Evolutionary conservation across 2,888 invertebrate genomes (phyloP).

Genomic region (Spodoptera littoralis): DNA sequence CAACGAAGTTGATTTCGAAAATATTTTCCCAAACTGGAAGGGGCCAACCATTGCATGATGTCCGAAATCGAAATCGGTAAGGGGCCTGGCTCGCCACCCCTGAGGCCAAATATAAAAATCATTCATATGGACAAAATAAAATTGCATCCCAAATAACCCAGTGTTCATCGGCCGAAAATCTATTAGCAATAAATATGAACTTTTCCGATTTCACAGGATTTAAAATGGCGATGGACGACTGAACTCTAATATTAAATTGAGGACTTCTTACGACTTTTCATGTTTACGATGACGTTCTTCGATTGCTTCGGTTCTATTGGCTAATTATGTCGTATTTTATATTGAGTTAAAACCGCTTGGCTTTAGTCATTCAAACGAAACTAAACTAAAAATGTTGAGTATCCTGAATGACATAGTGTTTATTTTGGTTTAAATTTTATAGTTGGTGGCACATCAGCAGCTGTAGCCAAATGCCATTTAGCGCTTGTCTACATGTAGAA

Average conservation of each 20-base stretch:
- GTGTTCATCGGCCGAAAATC: constrained; percentile 87
- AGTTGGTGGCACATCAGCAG: too few species aligned
- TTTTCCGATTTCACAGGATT: constrained; percentile 88
- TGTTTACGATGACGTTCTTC: constrained; percentile 81
- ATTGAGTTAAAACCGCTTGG: constrained; percentile 17
- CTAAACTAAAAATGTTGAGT: too few species aligned
- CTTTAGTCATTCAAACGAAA: background rate
- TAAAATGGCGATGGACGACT: constrained; percentile 76
- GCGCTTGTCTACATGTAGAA: too few species aligned
- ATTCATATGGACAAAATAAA: constrained; percentile 89
- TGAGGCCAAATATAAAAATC: constrained; percentile 86
- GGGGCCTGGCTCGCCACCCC: constrained; percentile 73
- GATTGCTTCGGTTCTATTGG: constrained; percentile 68
- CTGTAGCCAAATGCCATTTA: too few species aligned
- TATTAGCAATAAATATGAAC: constrained; percentile 89
- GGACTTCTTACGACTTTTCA: constrained; percentile 80
- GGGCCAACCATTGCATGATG: constrained; percentile 74
- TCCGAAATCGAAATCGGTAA: constrained; percentile 81
- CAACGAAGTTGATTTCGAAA: constrained; percentile 66
- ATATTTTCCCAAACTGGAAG: constrained; percentile 66
- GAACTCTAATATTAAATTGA: constrained; percentile 73
- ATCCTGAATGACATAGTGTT: too few species aligned
- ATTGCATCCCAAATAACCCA: constrained; percentile 88
- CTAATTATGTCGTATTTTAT: constrained; percentile 61
- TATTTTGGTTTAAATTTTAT: too few species aligned